Percentiles rank a stretch among this genome's conserved stretches.
Evolutionary conservation across 2,113 vertebrate genomes (phyloP).

Genomic region (Scomber colias): DNA sequence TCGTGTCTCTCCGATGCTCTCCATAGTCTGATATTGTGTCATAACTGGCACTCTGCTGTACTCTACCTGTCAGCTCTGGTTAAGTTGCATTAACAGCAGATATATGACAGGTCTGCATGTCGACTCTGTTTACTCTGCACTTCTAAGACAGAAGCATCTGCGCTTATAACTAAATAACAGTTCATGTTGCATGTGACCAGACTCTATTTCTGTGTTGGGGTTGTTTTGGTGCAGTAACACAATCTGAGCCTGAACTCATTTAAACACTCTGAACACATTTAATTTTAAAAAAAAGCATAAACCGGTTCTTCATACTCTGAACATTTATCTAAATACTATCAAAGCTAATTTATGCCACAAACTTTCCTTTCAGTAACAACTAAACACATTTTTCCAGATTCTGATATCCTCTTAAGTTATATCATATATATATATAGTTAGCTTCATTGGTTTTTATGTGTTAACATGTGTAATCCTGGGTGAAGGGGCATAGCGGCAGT

Average conservation of each 20-base stretch:
- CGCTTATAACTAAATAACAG: not conserved
- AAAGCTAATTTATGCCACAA: not conserved
- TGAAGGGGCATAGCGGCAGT: no score
- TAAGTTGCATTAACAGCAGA: not conserved
- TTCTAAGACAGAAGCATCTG: not conserved
- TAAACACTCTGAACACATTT: no score
- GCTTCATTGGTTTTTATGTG: not conserved
- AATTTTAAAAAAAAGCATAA: no score
- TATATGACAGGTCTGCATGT: not conserved
- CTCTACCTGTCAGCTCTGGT: constrained; percentile 27
- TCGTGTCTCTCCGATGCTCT: not conserved
- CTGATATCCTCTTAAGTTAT: not conserved
- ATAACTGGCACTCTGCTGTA: constrained; percentile 6
- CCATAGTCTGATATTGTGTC: constrained; percentile 7
- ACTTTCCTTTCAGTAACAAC: not conserved
- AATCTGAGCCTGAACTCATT: no score
- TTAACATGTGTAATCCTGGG: not conserved
- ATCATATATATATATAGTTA: not conserved
- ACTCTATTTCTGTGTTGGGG: not conserved
- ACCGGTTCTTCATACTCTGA: no score
- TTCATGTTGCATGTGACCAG: not conserved
- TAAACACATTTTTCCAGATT: no score
- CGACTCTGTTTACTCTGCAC: constrained; percentile 2
- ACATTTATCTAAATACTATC: no score
- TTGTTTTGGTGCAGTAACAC: not conserved